These are phyloP conservation scores for Enteromius argenteus DNA, from an alignment of 2,797 vertebrate genomes.

Conservation along the genomic window DNA sequence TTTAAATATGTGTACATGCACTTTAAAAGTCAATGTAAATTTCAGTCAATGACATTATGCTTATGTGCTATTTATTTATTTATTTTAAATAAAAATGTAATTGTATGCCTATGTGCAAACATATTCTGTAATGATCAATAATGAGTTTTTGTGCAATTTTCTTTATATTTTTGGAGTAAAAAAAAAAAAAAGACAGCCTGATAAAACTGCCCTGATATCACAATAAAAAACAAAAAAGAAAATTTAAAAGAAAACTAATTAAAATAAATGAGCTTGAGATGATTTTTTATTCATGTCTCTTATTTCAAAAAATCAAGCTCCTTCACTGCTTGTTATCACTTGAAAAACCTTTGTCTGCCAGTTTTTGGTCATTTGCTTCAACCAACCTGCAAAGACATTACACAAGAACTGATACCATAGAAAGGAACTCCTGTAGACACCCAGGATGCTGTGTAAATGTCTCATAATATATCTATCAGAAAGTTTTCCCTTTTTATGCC, in stretches of 20 bases:
- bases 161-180: not conserved
- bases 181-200: not conserved
- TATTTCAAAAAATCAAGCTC: not conserved
- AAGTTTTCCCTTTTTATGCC: not conserved
- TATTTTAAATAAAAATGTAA: not conserved
- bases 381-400: not conserved
- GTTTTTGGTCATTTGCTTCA: not conserved
- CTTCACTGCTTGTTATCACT: not conserved
- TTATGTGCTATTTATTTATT: not conserved
- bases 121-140: not conserved
- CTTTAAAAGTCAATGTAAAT: not conserved
- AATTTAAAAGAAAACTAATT: too few species aligned
- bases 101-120: not conserved
- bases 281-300: not conserved
- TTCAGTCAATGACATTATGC: not conserved
- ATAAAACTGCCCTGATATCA: not conserved
- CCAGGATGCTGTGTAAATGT: not conserved
- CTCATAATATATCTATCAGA: not conserved
- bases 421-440: not conserved
- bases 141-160: not conserved
- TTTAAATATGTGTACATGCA: not conserved
- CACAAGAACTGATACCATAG: not conserved
- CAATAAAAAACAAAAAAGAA: not conserved
- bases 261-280: not conserved
- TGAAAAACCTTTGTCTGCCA: not conserved